Conservation (phyloP, 92 coral and sea anemone genomes). For the Palythoa grandis region DNA sequence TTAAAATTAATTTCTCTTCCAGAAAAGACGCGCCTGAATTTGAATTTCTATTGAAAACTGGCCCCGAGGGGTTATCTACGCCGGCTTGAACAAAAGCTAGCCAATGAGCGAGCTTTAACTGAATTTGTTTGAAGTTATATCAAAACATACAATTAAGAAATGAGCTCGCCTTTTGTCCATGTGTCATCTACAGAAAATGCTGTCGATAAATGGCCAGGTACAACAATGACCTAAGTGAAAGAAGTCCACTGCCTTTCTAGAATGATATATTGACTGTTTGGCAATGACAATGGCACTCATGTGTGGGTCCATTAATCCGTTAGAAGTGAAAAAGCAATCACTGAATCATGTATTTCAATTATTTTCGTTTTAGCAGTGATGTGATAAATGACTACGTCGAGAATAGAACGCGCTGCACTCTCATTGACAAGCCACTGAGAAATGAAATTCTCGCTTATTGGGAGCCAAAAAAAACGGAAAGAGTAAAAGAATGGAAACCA, state of each 20-base stretch:
- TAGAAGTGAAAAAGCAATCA: background rate
- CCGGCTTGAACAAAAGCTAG: conserved; percentile 10
- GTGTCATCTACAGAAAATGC: background rate
- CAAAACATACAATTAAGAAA: background rate
- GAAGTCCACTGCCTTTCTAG: background rate
- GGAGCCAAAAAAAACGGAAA: background rate
- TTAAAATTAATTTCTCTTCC: conserved; percentile 23
- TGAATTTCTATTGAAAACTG: conserved; percentile 29
- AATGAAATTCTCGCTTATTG: background rate
- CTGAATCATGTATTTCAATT: background rate
- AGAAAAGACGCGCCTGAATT: conserved; percentile 39
- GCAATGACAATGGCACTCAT: background rate
- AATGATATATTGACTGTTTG: background rate
- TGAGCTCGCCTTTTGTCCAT: background rate
- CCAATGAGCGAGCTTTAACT: conserved; percentile 21
- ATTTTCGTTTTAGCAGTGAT: background rate
- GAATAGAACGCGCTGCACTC: too few relatives aligned
- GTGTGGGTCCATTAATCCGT: background rate
- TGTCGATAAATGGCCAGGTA: background rate
- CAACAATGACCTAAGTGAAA: background rate
- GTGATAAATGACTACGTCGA: background rate
- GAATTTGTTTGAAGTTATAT: conserved; percentile 8
- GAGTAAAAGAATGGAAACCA: background rate
- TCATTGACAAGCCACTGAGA: background rate
- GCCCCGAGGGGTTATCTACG: conserved; percentile 30